Evolutionary conservation across 1,140 invertebrate species (phyloP).

Genomic region (Drosophila kikkawai): DNA sequence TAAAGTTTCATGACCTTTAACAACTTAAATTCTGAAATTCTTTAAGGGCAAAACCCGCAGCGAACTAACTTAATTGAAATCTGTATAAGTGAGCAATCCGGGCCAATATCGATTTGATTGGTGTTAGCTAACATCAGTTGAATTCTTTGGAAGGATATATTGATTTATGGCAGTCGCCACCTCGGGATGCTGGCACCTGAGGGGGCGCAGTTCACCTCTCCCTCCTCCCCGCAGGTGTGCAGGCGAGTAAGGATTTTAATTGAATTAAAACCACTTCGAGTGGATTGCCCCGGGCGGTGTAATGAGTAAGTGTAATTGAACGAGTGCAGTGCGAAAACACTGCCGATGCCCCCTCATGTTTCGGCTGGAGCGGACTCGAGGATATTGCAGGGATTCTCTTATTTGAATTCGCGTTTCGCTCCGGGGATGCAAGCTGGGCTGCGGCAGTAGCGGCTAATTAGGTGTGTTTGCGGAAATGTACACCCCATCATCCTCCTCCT

Average conservation of each 20-base stretch:
- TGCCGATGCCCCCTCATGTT: not conserved
- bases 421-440: not conserved
- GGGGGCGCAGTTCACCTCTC: not conserved
- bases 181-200: not conserved
- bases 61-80: not conserved
- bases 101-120: conserved; percentile 2
- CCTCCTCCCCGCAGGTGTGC: not conserved
- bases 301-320: conserved; percentile 8
- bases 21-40: not conserved
- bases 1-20: not conserved
- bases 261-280: conserved; percentile 39
- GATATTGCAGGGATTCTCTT: conserved; percentile 7
- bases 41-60: not conserved
- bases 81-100: not conserved
- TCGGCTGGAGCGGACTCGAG: conserved; percentile 6
- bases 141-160: not conserved
- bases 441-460: conserved; percentile 41
- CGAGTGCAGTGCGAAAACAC: conserved; percentile 7
- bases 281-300: conserved; percentile 15
- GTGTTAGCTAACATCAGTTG: conserved; percentile 3
- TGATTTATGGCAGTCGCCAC: not conserved
- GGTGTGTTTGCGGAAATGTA: conserved; percentile 11
- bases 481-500: not conserved
- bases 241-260: conserved; percentile 38
- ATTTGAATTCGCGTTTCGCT: not conserved